Percentiles rank a stretch among this genome's conserved stretches.
phyloP scores from a whole-genome alignment of 2,888 invertebrate species.

The Drosophila cyrtoloma region DNA sequence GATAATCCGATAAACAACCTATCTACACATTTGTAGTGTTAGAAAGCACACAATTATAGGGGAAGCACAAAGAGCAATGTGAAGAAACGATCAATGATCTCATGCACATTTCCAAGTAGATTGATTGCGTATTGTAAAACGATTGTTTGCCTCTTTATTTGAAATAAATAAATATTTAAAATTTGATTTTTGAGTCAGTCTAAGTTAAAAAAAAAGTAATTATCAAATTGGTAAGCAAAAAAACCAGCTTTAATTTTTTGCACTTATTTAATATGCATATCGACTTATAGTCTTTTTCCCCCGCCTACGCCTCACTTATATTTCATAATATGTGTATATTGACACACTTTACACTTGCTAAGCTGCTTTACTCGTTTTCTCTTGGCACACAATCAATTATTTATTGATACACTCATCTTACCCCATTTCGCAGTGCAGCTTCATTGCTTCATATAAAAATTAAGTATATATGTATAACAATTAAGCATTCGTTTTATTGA shows the following conservation, averaged over 20 bases:
- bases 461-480: slow-evolving; percentile 5
- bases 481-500: slow-evolving; percentile 31
- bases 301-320: background rate
- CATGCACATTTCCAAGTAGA: background rate
- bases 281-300: background rate
- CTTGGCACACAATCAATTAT: slow-evolving; percentile 18
- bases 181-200: background rate
- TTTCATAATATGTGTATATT: background rate
- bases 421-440: slow-evolving; percentile 11
- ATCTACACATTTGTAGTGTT: background rate
- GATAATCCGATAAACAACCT: background rate
- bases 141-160: background rate
- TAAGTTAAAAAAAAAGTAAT: background rate
- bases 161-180: background rate
- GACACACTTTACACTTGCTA: background rate
- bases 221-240: background rate
- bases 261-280: background rate
- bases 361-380: slow-evolving; percentile 12
- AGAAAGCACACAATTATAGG: background rate
- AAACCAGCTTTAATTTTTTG: background rate
- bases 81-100: too few species aligned
- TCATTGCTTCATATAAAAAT: background rate
- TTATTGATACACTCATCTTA: slow-evolving; percentile 27
- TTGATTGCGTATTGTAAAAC: background rate
- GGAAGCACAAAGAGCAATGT: slow-evolving; percentile 3